These are phyloP conservation scores for Pogona vitticeps DNA, from an alignment of 2,113 vertebrate genomes.

Conservation along the genomic window DNA sequence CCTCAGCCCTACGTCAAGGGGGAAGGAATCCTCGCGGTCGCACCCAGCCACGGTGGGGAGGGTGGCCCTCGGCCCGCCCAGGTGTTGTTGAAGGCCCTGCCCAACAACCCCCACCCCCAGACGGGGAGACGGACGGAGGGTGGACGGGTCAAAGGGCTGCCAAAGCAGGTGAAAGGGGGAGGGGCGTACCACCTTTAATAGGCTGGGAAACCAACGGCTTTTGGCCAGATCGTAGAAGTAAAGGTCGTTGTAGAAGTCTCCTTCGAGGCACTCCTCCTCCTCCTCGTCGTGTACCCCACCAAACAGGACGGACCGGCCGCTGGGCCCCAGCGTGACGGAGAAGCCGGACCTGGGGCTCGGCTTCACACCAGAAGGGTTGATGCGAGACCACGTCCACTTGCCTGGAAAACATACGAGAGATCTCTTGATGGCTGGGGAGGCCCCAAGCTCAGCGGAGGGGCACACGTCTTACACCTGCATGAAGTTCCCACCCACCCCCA, in stretches of 20 bases:
- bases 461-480: too few species aligned
- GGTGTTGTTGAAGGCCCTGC: too few species aligned
- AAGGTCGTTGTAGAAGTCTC: constrained; percentile 92
- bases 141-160: too few species aligned
- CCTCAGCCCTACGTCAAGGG: too few species aligned
- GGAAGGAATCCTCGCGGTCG: too few species aligned
- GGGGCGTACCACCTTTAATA: constrained; percentile 82
- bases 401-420: constrained; percentile 66
- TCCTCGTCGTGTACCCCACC: constrained; percentile 95
- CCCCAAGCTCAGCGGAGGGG: not conserved
- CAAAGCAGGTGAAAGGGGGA: too few species aligned
- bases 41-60: too few species aligned
- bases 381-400: constrained; percentile 88
- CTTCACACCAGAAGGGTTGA: constrained; percentile 86
- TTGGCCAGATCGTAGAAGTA: constrained; percentile 85
- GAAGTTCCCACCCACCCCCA: too few species aligned
- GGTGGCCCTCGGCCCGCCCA: too few species aligned
- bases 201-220: constrained; percentile 89
- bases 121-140: too few species aligned
- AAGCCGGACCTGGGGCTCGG: constrained; percentile 90
- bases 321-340: constrained; percentile 78
- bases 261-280: constrained; percentile 91
- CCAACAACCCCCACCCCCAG: too few species aligned
- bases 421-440: too few species aligned
- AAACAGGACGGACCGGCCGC: constrained; percentile 85